phyloP scores from a whole-genome alignment of 2,888 invertebrate species.

The Dasypogon diadema region DNA sequence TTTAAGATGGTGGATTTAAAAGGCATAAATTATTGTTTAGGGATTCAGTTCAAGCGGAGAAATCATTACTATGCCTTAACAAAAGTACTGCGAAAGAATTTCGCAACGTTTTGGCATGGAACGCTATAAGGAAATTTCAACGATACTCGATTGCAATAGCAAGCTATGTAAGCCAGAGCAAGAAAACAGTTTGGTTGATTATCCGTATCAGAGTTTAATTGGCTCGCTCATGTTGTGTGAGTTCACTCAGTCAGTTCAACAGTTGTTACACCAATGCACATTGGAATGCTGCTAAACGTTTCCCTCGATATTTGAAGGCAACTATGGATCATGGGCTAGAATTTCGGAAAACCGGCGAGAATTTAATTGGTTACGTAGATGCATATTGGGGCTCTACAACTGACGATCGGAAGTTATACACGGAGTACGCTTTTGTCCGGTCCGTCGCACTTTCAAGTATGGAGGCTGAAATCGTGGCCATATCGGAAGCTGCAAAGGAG shows the following conservation, averaged over 20 bases:
- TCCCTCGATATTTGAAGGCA: constrained; percentile 56
- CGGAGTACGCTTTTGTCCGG: constrained; percentile 50
- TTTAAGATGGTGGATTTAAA: constrained; percentile 4
- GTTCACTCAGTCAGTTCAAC: constrained; percentile 56
- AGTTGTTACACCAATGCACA: constrained; percentile 55
- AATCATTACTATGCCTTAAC: neutral
- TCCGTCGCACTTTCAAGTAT: constrained; percentile 54
- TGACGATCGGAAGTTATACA: constrained; percentile 56
- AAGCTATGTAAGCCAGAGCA: neutral
- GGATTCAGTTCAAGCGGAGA: constrained; percentile 12
- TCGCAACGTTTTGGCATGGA: neutral
- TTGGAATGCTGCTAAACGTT: constrained; percentile 52
- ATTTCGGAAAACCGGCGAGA: constrained; percentile 52
- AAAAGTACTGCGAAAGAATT: neutral
- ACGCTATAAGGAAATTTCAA: neutral
- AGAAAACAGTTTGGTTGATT: neutral
- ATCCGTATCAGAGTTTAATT: constrained; percentile 55
- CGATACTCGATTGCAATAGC: neutral
- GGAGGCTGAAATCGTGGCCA: no score
- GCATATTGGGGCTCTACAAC: constrained; percentile 57
- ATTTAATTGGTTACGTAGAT: constrained; percentile 55
- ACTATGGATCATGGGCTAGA: constrained; percentile 53
- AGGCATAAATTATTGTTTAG: constrained; percentile 16
- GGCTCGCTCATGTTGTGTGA: constrained; percentile 54
- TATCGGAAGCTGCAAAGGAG: constrained; percentile 56